These are phyloP conservation scores for Caenorhabditis macrosperma DNA, from an alignment of 2,888 invertebrate genomes.

Conservation along the genomic window DNA sequence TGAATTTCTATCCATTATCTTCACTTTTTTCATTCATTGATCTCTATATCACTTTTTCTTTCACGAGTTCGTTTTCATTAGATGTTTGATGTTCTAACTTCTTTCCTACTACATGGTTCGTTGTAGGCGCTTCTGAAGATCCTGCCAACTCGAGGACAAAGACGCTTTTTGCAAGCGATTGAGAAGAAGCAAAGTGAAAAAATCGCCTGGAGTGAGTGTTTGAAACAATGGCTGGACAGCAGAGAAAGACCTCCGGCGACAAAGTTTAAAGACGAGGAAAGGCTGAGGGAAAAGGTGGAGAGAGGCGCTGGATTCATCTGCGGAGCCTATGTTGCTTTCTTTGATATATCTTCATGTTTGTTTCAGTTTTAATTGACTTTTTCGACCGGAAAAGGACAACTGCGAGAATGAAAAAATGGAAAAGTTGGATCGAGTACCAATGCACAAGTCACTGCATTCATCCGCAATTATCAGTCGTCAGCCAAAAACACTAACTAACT, in stretches of 20 bases:
- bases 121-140: no score
- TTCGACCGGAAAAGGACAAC: neutral
- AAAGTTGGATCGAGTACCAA: no score
- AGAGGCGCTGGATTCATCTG: conserved; percentile 10
- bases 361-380: neutral
- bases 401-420: neutral
- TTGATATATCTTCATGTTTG: neutral
- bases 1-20: neutral
- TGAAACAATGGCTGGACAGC: conserved; percentile 21
- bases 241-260: conserved; percentile 36
- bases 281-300: neutral
- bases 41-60: neutral
- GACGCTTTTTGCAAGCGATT: neutral
- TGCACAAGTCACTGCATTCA: no score
- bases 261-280: conserved; percentile 39
- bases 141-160: no score
- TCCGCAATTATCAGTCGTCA: no score
- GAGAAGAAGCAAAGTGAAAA: neutral
- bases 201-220: conserved; percentile 2
- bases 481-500: neutral
- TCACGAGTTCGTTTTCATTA: no score
- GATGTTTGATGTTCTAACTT: no score
- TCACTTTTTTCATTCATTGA: neutral
- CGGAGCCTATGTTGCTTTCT: conserved; percentile 7
- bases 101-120: no score